A percentile compares a stretch with the other conserved stretches of the same genome.
Evolutionary conservation across 2,797 vertebrate species (phyloP).

Genomic region (Lacerta viridis): DNA sequence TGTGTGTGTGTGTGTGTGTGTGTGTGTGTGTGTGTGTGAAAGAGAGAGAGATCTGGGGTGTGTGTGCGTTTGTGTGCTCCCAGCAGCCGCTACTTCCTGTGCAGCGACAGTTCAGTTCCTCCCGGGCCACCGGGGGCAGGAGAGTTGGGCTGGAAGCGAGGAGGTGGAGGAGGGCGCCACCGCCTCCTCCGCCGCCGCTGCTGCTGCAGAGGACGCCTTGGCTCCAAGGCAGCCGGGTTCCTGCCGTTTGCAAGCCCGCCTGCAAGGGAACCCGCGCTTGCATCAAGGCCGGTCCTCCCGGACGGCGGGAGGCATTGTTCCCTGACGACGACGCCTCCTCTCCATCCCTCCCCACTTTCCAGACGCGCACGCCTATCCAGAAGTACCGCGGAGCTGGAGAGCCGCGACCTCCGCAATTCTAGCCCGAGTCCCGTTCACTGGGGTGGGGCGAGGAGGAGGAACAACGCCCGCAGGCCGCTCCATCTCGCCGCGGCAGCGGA

Average conservation of each 20-base stretch:
- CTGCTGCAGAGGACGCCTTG: background rate
- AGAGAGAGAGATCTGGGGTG: too few species aligned
- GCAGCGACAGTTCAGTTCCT: constrained; percentile 66
- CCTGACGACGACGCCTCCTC: background rate
- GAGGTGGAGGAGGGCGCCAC: background rate
- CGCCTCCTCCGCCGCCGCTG: too few species aligned
- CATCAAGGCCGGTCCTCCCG: background rate
- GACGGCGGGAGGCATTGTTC: background rate
- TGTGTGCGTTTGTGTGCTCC: constrained; percentile 29
- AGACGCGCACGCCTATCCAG: background rate
- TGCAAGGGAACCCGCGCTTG: background rate
- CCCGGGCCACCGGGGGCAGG: constrained; percentile 35
- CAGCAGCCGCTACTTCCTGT: constrained; percentile 71
- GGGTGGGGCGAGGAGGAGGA: background rate
- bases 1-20: background rate
- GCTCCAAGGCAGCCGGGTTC: background rate
- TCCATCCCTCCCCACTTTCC: background rate
- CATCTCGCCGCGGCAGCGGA: background rate
- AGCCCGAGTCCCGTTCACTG: background rate
- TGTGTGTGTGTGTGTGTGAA: background rate
- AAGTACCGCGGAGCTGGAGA: background rate
- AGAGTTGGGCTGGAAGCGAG: background rate
- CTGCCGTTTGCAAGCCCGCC: background rate
- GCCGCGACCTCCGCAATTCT: background rate
- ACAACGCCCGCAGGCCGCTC: constrained; percentile 45